Evolutionary conservation across 1,140 invertebrate species (phyloP).

Genomic region (Agrypnia vestita): DNA sequence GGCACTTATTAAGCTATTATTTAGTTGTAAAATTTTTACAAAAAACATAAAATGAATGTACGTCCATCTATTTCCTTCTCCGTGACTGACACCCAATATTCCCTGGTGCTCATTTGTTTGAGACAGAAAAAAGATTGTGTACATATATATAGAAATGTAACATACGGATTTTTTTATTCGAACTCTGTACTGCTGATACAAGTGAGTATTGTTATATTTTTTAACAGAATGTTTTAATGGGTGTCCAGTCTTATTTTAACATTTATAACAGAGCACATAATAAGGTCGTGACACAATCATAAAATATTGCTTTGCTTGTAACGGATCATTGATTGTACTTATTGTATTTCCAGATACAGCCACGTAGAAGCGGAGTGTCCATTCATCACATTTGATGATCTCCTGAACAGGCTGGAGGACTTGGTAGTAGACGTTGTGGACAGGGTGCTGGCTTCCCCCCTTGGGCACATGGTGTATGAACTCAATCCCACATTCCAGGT

Average conservation of each 20-base stretch:
- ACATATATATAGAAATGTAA: conserved; percentile 4
- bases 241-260: too few species aligned
- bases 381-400: conserved; percentile 95
- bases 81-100: too few species aligned
- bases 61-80: too few species aligned
- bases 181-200: not conserved
- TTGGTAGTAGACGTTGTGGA: conserved; percentile 97
- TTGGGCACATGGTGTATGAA: conserved; percentile 87
- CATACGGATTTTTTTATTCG: conserved; percentile 1
- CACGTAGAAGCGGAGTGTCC: conserved; percentile 98
- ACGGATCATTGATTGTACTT: too few species aligned
- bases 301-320: too few species aligned
- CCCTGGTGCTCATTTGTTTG: too few species aligned
- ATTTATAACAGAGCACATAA: too few species aligned
- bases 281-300: too few species aligned
- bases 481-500: conserved; percentile 94
- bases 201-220: not conserved
- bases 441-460: conserved; percentile 89
- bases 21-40: too few species aligned
- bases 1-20: too few species aligned
- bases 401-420: conserved; percentile 94
- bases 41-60: too few species aligned
- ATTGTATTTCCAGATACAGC: conserved; percentile 90
- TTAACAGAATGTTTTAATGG: not conserved
- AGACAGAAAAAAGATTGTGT: too few species aligned